Base-by-base conservation (phyloP, 2,113 vertebrate species). In the Cairina moschata region DNA sequence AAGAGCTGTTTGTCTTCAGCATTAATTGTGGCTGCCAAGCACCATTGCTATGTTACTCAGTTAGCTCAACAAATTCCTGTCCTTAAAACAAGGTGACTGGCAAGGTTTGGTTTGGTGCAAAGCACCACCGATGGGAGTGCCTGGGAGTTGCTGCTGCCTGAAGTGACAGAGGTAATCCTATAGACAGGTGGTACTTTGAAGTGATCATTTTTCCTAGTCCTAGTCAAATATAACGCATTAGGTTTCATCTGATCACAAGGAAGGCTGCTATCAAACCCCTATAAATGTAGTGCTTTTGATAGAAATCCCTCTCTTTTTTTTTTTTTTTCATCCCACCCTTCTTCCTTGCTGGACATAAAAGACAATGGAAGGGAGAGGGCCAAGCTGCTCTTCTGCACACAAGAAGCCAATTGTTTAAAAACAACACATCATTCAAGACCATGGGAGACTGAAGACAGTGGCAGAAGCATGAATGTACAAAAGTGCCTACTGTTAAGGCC, bases 391-490 rank as follows among this genome's bases (percentile, higher is more conserved):
- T 95, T 96, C 91, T 83, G 97, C 96, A 85, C 97, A 99, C 98
- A 99, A 98, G 98, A 98, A 98, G 96, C 87, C 93, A 96, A 99
- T 99, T 99, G 99, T 99, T 97, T 95, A 67, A 85, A 98, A 97
- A 99, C 98, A 99, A 98, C 93, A 97, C 69, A 92, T 96, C 95
- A 96, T 97, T 99, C 98, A 98, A 98, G 97, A 90, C 95, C 97
- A 95, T 15, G 87, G 87, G 96, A 97, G 95, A 89, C 92, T 97
- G 96, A 95, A 96, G 97, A 97, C 98, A 98, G 97, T 95, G 97
- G 97, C 95, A 96, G 97, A 96, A 96, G 86, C 93, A 95, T 97
- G 98, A 98, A 97, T 98, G 96, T 98, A 98, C 98, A 99, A 98
- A 98, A 98, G 98, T 97, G 95, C 84, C 97, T 97, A 98, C 97